Conservation (phyloP, 2,113 vertebrate species). For the Erythrocercus mccallii region DNA sequence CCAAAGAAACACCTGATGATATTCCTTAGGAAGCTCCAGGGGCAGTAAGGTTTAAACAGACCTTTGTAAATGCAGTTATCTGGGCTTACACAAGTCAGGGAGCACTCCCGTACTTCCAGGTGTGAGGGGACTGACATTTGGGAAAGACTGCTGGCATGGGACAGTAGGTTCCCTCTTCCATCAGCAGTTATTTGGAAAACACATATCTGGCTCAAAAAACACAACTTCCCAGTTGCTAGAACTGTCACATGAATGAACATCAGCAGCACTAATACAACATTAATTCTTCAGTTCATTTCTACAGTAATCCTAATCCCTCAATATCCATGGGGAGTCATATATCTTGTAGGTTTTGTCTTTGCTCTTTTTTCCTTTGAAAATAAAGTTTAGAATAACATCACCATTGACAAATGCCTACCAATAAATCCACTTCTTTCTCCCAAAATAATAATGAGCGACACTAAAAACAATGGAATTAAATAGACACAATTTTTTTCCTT, state of each 20-base stretch:
- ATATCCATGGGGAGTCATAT: fast-evolving
- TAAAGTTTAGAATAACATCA: not conserved
- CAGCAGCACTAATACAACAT: not conserved
- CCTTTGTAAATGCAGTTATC: not conserved
- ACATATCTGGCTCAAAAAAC: not conserved
- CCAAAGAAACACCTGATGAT: not conserved
- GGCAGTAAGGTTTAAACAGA: not conserved
- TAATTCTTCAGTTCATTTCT: not conserved
- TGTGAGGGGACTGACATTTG: not conserved
- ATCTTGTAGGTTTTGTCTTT: not conserved
- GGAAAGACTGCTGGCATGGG: not conserved
- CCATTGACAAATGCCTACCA: not conserved
- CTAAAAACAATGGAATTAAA: not conserved
- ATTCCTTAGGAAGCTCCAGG: not conserved
- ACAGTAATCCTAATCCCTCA: not conserved
- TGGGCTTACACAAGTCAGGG: not conserved
- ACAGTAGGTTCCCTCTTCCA: not conserved
- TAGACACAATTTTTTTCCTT: not conserved
- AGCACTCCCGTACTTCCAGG: not conserved
- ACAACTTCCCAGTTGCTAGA: not conserved
- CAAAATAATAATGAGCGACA: not conserved
- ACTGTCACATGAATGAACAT: not conserved
- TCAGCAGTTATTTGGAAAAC: not conserved
- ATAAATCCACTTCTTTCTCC: not conserved
- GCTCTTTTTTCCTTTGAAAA: not conserved